phyloP scores from a whole-genome alignment of 2,113 vertebrate genomes.

The Sminthopsis crassicaudata region DNA sequence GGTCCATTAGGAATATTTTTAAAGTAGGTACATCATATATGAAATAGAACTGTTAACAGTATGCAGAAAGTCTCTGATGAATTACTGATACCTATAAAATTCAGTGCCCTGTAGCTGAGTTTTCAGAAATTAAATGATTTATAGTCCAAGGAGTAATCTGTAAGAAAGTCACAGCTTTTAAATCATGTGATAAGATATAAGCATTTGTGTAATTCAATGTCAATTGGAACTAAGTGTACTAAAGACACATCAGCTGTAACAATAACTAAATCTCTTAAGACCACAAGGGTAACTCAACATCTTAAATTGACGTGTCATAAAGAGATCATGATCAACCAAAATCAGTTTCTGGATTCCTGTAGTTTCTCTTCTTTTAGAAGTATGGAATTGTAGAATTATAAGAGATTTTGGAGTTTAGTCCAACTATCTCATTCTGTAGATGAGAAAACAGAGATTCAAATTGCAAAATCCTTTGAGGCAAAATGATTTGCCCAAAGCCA shows the following conservation, averaged over 20 bases:
- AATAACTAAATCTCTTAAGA: conserved; percentile 50
- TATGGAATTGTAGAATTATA: conserved; percentile 59
- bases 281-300: conserved; percentile 28
- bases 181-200: conserved; percentile 47
- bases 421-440: conserved; percentile 55
- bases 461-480: not conserved
- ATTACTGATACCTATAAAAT: conserved; percentile 40
- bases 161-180: conserved; percentile 45
- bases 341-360: conserved; percentile 48
- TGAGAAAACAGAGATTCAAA: conserved; percentile 22
- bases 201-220: conserved; percentile 46
- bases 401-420: conserved; percentile 61
- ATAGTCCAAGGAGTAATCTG: conserved; percentile 14
- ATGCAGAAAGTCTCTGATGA: conserved; percentile 2
- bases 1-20: conserved; percentile 31
- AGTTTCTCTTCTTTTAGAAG: conserved; percentile 51
- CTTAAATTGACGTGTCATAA: conserved; percentile 46
- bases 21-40: conserved; percentile 26
- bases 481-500: conserved; percentile 18
- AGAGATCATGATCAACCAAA: conserved; percentile 22
- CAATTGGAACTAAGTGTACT: conserved; percentile 20
- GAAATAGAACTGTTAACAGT: not conserved
- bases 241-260: conserved; percentile 46
- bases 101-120: conserved; percentile 43
- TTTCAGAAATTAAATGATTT: conserved; percentile 58